These are phyloP conservation scores for Phataginus tetradactyla DNA, from an alignment of 2,797 vertebrate genomes.

Conservation along the genomic window DNA sequence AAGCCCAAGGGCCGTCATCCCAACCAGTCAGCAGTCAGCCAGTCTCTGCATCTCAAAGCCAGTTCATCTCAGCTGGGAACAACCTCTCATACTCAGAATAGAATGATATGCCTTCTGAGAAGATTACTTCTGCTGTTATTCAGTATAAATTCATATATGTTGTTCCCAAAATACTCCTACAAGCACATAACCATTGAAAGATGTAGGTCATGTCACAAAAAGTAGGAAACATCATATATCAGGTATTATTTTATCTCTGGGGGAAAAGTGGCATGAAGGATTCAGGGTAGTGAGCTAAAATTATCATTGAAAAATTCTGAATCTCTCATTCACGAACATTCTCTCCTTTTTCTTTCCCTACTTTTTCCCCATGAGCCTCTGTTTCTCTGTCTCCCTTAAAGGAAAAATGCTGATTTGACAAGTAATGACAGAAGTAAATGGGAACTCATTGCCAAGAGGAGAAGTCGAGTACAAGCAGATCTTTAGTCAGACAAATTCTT, in stretches of 20 bases:
- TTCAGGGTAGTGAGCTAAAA: constrained; percentile 41
- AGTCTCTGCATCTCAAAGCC: background rate
- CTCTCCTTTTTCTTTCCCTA: background rate
- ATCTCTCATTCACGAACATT: background rate
- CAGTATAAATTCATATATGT: constrained; percentile 10
- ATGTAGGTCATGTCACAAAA: constrained; percentile 7
- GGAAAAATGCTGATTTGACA: background rate
- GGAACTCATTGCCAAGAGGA: background rate
- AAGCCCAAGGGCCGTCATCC: background rate
- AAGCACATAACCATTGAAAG: background rate
- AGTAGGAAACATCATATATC: background rate
- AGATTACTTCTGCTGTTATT: constrained; percentile 35
- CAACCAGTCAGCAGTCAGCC: background rate
- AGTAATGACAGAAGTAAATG: background rate
- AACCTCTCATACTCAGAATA: background rate
- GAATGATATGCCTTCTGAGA: background rate
- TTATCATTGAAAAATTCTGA: background rate
- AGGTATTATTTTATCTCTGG: background rate
- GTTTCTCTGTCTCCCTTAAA: background rate
- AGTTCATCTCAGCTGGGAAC: background rate
- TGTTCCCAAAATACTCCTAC: constrained; percentile 6
- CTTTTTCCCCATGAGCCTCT: background rate
- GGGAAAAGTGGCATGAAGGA: background rate
- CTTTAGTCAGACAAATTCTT: background rate
- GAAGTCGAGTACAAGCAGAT: background rate